Conservation (phyloP, 2,113 vertebrate genomes). For the Oceanodroma tethys region DNA sequence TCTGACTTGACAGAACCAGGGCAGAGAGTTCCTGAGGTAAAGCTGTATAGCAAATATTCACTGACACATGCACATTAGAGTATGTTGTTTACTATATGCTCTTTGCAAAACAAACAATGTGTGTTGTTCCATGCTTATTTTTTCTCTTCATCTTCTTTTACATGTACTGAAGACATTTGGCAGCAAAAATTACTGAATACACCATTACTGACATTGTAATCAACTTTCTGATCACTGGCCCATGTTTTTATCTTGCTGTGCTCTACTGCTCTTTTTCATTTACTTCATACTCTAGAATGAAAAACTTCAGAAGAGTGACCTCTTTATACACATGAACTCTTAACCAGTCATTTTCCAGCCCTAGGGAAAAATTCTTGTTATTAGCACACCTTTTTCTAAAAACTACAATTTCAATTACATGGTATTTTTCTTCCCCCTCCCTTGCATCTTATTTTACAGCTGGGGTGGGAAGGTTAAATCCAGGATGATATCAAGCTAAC, state of each 20-base stretch:
- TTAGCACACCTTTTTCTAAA: neutral
- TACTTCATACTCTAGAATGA: neutral
- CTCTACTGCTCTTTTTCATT: neutral
- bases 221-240: neutral
- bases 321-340: neutral
- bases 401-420: neutral
- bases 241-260: neutral
- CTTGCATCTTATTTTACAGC: neutral
- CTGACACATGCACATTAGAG: neutral
- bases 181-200: neutral
- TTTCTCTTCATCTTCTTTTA: neutral
- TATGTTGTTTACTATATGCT: neutral
- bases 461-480: neutral
- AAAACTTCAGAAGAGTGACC: neutral
- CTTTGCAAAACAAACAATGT: neutral
- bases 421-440: neutral
- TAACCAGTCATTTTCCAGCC: neutral
- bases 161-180: neutral
- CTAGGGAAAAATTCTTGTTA: neutral
- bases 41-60: neutral
- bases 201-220: neutral
- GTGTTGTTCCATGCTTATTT: neutral
- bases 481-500: neutral
- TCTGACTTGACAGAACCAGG: neutral
- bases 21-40: neutral